Conservation (phyloP, 1,140 invertebrate genomes). For the Brachionus angularis region DNA sequence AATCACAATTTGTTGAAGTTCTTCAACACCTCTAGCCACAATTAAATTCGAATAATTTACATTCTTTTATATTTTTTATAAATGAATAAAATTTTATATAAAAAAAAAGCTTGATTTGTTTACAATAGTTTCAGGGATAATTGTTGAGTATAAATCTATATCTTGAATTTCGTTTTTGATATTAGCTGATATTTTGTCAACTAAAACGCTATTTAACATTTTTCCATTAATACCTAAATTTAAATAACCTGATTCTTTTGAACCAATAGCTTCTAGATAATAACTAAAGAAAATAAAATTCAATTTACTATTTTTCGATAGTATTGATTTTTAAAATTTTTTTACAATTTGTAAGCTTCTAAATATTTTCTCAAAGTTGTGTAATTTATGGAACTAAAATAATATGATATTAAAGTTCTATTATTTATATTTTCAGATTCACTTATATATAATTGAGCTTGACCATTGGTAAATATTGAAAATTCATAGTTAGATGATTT, state of each 20-base stretch:
- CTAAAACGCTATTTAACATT: background rate
- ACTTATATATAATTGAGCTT: slow-evolving; percentile 11
- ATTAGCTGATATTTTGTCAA: slow-evolving; percentile 3
- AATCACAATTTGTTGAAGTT: slow-evolving; percentile 7
- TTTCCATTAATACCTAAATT: background rate
- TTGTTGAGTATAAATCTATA: slow-evolving; percentile 24
- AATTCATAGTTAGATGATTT: slow-evolving; percentile 21
- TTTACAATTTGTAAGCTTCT: slow-evolving; percentile 13
- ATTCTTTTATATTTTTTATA: background rate
- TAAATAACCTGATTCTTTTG: background rate
- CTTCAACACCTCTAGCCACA: background rate
- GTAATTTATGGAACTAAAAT: background rate
- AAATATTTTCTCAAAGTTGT: background rate
- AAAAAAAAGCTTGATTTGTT: background rate
- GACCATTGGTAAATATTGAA: slow-evolving; percentile 8
- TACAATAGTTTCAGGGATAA: slow-evolving; percentile 16
- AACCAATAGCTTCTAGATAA: slow-evolving; percentile 30
- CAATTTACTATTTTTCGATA: no score
- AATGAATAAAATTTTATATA: background rate
- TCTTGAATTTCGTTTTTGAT: slow-evolving; percentile 41
- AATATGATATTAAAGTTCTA: background rate
- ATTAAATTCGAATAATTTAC: background rate
- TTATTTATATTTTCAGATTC: background rate
- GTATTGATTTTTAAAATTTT: background rate
- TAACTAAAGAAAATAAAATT: background rate